Conservation (phyloP, 2,113 vertebrate genomes). For the Ceyx margarethae region DNA sequence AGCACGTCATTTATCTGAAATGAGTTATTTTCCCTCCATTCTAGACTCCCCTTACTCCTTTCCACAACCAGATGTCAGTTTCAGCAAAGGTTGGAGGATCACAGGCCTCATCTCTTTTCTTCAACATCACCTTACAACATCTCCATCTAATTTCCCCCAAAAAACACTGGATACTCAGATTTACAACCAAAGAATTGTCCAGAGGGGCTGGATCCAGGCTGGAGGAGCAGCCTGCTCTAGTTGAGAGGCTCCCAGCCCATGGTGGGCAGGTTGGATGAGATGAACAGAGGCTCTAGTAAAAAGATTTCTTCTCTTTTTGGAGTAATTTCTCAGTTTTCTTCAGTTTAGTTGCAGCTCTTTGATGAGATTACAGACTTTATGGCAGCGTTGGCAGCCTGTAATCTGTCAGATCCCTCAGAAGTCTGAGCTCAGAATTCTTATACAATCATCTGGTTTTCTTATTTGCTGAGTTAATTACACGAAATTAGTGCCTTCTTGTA, state of each 20-base stretch:
- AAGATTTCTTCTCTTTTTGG: not conserved
- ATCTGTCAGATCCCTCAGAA: slow-evolving; percentile 33
- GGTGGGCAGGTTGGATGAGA: too few species aligned
- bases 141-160: not conserved
- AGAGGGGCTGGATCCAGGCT: too few species aligned
- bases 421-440: not conserved
- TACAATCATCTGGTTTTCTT: not conserved
- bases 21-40: not conserved
- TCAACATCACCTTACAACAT: not conserved
- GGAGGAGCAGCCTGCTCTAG: too few species aligned
- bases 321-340: not conserved
- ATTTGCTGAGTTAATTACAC: not conserved
- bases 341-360: not conserved
- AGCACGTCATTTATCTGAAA: not conserved
- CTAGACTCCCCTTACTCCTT: not conserved
- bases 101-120: not conserved
- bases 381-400: slow-evolving; percentile 20
- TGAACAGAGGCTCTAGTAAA: not conserved
- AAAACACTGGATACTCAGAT: not conserved
- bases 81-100: not conserved
- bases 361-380: slow-evolving; percentile 32
- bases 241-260: too few species aligned
- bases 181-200: not conserved
- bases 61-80: not conserved
- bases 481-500: not conserved